Evolutionary conservation across 2,888 invertebrate genomes (phyloP).

Genomic region (Lasioglossum zephyrum): DNA sequence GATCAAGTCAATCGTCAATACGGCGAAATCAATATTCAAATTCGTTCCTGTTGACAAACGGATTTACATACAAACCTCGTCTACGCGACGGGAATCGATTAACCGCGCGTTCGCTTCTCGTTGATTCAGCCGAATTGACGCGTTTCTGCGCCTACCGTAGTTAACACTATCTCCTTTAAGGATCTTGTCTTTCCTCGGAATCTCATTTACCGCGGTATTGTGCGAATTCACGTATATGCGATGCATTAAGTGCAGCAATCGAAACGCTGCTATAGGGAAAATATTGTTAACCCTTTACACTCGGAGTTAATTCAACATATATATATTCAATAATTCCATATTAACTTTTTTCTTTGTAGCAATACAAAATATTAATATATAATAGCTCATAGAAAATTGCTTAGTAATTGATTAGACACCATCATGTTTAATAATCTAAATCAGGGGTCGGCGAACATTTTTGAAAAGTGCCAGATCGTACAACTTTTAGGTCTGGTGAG

Average conservation of each 20-base stretch:
- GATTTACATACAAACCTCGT: slow-evolving; percentile 77
- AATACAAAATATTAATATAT: too few species aligned
- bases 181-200: neutral
- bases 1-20: slow-evolving; percentile 78
- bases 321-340: too few species aligned
- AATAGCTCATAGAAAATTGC: too few species aligned
- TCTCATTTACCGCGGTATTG: neutral
- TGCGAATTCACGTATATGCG: neutral
- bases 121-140: slow-evolving; percentile 35
- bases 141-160: neutral
- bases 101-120: slow-evolving; percentile 61
- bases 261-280: too few species aligned
- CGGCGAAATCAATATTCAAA: slow-evolving; percentile 79
- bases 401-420: too few species aligned
- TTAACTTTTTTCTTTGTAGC: too few species aligned
- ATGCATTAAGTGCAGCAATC: neutral
- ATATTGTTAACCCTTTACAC: too few species aligned
- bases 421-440: too few species aligned
- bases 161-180: neutral
- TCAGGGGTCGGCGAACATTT: too few species aligned
- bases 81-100: slow-evolving; percentile 73
- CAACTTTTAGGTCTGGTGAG: too few species aligned
- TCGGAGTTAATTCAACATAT: too few species aligned
- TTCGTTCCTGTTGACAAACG: slow-evolving; percentile 79
- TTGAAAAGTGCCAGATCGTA: too few species aligned